Base-by-base conservation (phyloP, 1,140 invertebrate species). In the Zaprionus africanus region DNA sequence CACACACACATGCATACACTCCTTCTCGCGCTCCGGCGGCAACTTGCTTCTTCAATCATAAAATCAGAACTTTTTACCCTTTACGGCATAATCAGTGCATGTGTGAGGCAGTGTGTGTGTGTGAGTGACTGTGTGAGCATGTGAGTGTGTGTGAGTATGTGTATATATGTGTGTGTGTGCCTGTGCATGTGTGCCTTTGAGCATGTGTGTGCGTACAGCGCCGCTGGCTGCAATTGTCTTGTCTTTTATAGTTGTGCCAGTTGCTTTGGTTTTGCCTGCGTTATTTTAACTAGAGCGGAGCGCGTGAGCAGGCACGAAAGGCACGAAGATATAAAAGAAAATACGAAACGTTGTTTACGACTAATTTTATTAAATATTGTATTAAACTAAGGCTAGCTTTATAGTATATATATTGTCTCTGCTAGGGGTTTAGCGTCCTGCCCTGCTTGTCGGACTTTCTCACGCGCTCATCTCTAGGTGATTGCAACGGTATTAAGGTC, bases 21-120 rank as follows among this genome's bases (percentile, higher is more conserved):
- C 24, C 36, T n/a, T 19, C 7, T 7, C 41, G 38, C 15, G n/a
- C 57, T 71, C 31, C 59, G 34, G 65, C 63, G 71, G 81, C 59
- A 86, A 85, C 72, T 88, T 76, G 78, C 81, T 85, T 74, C 75
- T 76, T 90, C 84, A 90, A 88, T 88, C 85, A 88, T 88, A 88
- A 90, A 88, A 88, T 88, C 85, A 88, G 81, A 88, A 84, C 85
- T 88, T 88, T 88, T 79, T 75, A 88, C 84, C 84, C 84, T 88
- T 88, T 88, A 90, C 69, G 71, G 72, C 81, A 88, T 90, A 88
- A 88, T 88, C 85, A 90, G 81, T 79, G 81, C 75, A 70, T 58
- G 76, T 75, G 73, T 60, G 61, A 49, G n/a, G 31, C 24, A 53
- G 54, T 38, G 53, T 36, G 57, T 46, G 43, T 56, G 49, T 72